Conservation (phyloP, 2,797 vertebrate species). For the Peromyscus nudipes region DNA sequence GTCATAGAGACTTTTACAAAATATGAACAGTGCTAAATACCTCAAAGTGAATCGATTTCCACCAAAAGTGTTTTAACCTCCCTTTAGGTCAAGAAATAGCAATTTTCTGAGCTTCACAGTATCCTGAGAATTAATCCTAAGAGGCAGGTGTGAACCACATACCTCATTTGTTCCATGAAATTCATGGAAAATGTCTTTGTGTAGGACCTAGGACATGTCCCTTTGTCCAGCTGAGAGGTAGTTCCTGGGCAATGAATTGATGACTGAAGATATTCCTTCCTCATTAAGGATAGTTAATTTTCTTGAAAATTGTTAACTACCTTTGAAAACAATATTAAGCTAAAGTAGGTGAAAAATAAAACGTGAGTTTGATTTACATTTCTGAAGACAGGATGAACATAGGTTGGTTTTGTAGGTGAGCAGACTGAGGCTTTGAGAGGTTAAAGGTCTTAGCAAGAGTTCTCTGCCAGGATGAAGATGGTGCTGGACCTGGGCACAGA, state of each 20-base stretch:
- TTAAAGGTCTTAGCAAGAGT: neutral
- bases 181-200: conserved; percentile 77
- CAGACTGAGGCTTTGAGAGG: neutral
- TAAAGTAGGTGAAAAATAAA: neutral
- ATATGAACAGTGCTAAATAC: conserved; percentile 88
- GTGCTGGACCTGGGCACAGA: neutral
- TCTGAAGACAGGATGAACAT: neutral
- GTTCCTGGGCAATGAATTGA: neutral
- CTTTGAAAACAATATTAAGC: conserved; percentile 32
- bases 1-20: conserved; percentile 85
- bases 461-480: neutral
- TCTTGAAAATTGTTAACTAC: neutral
- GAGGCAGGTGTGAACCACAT: conserved; percentile 77
- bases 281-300: neutral
- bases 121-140: conserved; percentile 88
- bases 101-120: conserved; percentile 85
- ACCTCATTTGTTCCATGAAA: conserved; percentile 81
- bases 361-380: neutral
- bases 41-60: conserved; percentile 87
- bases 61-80: conserved; percentile 87
- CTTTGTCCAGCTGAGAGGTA: conserved; percentile 69
- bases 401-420: neutral
- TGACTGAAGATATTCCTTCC: neutral
- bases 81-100: conserved; percentile 89
- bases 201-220: conserved; percentile 57